Base-by-base conservation (phyloP, 2,888 invertebrate species). In the Pilophorus perplexus region DNA sequence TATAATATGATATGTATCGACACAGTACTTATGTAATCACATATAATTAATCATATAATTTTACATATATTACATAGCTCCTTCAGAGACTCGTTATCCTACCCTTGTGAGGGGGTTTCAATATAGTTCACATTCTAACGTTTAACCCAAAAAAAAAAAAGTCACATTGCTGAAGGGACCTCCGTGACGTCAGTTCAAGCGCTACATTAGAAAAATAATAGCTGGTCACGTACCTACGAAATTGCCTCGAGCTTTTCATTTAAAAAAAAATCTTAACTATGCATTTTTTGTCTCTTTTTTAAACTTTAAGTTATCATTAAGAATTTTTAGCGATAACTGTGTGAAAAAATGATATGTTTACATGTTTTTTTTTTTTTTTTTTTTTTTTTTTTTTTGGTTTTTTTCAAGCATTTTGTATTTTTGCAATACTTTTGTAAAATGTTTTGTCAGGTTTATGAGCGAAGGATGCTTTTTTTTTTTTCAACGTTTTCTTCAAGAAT, bases 11-110 rank as follows among this genome's bases (percentile, higher is more conserved):
- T 71, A 71, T 71, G 71, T 71, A 70, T 71, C 70, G 68, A 69
- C 70, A 71, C 70, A 71, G 70, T 71, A 71, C 71, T 71, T 68
- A 71, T 69, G 64, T 69, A 71, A 71, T 70, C 70, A 71, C 71
- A 71, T 68, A 66, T 69, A 69, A 50, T 64, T 40, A 52, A 68
- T 68, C 69, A 55, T 67, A 69, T 70, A 68, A 71, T 71, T 67
- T 66, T 69, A 69, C 69, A 69, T 69, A 69, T 67, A 57, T 67
- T 67, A 69, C 69, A 69, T 67, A 69, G 69, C 69, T 69, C 69
- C 69, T 50, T 57, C 23, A 33, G 52, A 50, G 37, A 52, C 52
- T 38, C 22, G 28, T 16, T 27, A 37, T 2, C 16, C 48, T n/a
- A n/a, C n/a, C n/a, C n/a, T n/a, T n/a, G n/a, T n/a, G n/a, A n/a